A percentile compares a stretch with the other conserved stretches of the same genome.
Conservation (phyloP, 2,888 invertebrate genomes). For the Blomia tropicalis region DNA sequence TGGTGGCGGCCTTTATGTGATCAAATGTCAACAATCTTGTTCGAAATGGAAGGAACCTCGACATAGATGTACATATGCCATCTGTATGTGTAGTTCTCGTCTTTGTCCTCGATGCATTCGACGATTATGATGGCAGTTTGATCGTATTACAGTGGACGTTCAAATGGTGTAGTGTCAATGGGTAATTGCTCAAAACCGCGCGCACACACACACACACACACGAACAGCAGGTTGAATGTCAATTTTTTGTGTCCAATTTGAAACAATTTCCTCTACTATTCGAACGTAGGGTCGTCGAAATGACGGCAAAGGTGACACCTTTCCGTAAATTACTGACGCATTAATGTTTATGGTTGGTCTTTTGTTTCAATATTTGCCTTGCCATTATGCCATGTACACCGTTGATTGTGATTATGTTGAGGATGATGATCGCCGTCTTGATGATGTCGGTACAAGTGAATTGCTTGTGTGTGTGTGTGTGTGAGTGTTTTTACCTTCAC, state of each 20-base stretch:
- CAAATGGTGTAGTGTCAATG: no score
- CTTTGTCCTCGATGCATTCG: not conserved
- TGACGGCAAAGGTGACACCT: not conserved
- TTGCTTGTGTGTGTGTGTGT: no score
- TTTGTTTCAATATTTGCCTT: slow-evolving; percentile 13
- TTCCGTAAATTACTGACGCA: slow-evolving; percentile 4
- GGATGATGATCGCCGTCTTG: no score
- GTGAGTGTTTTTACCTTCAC: no score
- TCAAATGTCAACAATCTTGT: slow-evolving; percentile 3
- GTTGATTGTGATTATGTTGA: not conserved
- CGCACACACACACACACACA: not conserved
- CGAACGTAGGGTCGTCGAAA: no score
- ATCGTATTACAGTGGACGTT: no score
- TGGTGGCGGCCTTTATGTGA: not conserved
- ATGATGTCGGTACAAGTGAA: no score
- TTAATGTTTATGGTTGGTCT: no score
- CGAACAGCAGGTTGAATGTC: not conserved
- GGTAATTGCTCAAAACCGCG: no score
- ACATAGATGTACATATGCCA: not conserved
- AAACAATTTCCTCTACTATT: no score
- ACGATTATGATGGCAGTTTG: no score
- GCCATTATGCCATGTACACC: not conserved
- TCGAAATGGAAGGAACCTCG: not conserved
- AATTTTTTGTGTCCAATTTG: no score
- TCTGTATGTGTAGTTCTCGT: not conserved